Base-by-base conservation (phyloP, 92 coral and sea anemone species). In the Phymanthus crucifer region DNA sequence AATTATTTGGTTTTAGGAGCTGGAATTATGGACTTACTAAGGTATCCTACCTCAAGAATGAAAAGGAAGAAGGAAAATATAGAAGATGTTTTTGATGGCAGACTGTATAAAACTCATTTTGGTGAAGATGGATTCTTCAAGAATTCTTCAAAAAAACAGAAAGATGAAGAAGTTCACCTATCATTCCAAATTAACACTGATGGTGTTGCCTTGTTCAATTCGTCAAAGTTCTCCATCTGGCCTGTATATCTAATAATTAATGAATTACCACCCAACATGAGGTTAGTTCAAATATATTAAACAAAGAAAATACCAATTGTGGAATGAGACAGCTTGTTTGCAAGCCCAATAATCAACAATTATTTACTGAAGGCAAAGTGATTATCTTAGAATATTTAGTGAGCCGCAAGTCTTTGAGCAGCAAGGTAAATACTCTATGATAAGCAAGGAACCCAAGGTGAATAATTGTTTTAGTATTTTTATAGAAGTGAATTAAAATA, bases 211-310 rank as follows among this genome's bases (percentile, higher is more conserved):
- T 32, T 87, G 31, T 87, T 87, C 50, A 54, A 76, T 32, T 87
- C 87, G 16, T 87, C 90, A 50, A 83, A 70, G 61, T 87, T 70
- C 70, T 69, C 80, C 50, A 74, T 87, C 1, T 87, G 91, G 91
- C 91, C 91, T 66, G 84, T 87, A 1, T 83, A 87, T 56, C 78
- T 78, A 26, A 36, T 67, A 57, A 57, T 87, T 17, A 83, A 83
- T 83, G 91, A 83, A 40, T 36, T 87, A 29, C 91, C 91, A 18
- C 91, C 91, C 61, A 87, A 87, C 38, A 76, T 80, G 87, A 81
- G 90, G 90, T 43, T 78, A 32, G 32, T 36, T 37, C 34, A 68
- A 48, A 48, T 48, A 48, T 48, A 48, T 48, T 48, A 48, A 48
- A 48, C 56, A 48, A 48, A 6, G 56, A 10, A 48, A 12, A 48